Percentiles rank a stretch among this genome's conserved stretches.
Conservation (phyloP, 2,888 invertebrate genomes). For the Rotaria macrura region DNA sequence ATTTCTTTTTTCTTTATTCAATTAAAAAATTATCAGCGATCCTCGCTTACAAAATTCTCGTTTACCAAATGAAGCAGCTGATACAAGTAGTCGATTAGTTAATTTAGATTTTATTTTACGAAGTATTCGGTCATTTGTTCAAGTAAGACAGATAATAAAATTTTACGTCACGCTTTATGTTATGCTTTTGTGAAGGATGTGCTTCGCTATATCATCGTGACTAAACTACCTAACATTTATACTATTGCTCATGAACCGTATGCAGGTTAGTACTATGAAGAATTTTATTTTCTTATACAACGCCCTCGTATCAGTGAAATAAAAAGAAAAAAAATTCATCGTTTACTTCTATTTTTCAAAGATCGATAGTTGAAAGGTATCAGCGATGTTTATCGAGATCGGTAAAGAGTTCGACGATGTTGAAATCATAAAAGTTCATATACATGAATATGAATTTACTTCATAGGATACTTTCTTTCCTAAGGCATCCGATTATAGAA, state of each 20-base stretch:
- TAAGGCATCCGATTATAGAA: too few species aligned
- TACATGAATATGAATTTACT: too few species aligned
- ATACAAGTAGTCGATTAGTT: slow-evolving; percentile 25
- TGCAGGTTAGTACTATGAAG: background rate
- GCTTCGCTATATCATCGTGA: background rate
- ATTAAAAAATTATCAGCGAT: background rate
- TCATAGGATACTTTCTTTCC: too few species aligned
- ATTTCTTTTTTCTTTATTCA: background rate
- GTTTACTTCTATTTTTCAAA: too few species aligned
- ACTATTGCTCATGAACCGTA: background rate
- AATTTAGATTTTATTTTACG: slow-evolving; percentile 33
- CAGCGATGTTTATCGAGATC: too few species aligned
- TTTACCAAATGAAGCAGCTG: slow-evolving; percentile 30
- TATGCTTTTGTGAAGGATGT: background rate
- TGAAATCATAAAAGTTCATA: too few species aligned
- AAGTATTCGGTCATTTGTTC: slow-evolving; percentile 30
- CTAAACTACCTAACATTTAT: background rate
- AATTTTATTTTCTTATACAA: too few species aligned
- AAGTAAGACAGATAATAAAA: background rate
- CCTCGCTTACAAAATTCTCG: slow-evolving; percentile 24
- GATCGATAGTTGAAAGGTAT: too few species aligned
- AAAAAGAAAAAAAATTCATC: too few species aligned
- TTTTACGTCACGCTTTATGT: background rate
- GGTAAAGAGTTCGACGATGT: too few species aligned
- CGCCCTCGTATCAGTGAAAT: too few species aligned